Conservation (phyloP, 92 coral and sea anemone genomes). For the Isaurus tuberculatus region DNA sequence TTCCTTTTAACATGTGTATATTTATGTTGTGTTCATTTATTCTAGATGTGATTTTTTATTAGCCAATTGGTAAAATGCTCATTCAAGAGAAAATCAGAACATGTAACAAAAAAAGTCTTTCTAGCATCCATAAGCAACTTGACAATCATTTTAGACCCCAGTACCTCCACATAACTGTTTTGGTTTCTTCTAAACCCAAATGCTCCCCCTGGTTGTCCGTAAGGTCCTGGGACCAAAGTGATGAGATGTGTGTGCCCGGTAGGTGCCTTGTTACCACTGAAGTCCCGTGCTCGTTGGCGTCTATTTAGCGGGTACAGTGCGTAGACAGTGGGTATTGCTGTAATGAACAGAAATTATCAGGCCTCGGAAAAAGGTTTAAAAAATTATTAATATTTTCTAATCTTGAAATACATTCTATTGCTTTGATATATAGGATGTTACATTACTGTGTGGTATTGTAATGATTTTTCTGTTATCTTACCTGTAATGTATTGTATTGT, state of each 20-base stretch:
- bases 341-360: background rate
- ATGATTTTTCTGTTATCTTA: too few species aligned
- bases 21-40: too few species aligned
- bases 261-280: constrained; percentile 73
- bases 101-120: too few species aligned
- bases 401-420: too few species aligned
- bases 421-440: too few species aligned
- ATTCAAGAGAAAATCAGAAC: too few species aligned
- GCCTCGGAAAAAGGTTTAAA: background rate
- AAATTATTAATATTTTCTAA: too few species aligned
- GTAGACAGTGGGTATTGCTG: constrained; percentile 74
- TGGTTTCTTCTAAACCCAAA: constrained; percentile 56
- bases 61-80: too few species aligned
- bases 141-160: background rate
- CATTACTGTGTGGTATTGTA: too few species aligned
- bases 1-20: too few species aligned
- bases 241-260: constrained; percentile 43
- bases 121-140: background rate
- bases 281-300: constrained; percentile 68
- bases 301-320: constrained; percentile 78
- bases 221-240: constrained; percentile 60
- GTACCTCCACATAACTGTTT: constrained; percentile 69
- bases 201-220: constrained; percentile 71
- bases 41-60: too few species aligned
- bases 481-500: too few species aligned